phyloP scores from a whole-genome alignment of 2,888 invertebrate species.

The Caenorhabditis sp. region DNA sequence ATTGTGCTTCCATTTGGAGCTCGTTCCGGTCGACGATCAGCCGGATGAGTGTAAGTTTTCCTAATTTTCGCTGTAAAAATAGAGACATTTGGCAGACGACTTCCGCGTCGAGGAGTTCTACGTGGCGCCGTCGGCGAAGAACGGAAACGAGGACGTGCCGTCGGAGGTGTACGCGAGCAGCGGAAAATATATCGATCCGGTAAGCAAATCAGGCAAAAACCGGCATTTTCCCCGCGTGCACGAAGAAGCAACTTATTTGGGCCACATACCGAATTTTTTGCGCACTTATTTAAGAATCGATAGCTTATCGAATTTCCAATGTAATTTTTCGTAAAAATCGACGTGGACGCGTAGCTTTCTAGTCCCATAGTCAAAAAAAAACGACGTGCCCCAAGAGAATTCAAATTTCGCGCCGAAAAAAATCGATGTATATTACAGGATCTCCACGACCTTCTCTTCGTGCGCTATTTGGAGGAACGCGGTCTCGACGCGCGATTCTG shows the following conservation, averaged over 20 bases:
- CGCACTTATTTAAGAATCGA: background rate
- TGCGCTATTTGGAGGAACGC: slow-evolving; percentile 95
- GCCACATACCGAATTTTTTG: too few species aligned
- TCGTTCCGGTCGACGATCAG: slow-evolving; percentile 74
- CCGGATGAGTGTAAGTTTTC: slow-evolving; percentile 79
- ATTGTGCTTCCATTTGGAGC: slow-evolving; percentile 75
- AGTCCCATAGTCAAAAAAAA: too few species aligned
- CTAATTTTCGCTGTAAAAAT: too few species aligned
- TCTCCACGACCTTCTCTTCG: slow-evolving; percentile 82
- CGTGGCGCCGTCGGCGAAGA: slow-evolving; percentile 81
- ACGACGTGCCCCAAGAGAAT: too few species aligned
- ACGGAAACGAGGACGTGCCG: slow-evolving; percentile 88
- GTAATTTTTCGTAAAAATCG: too few species aligned
- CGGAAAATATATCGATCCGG: slow-evolving; percentile 95
- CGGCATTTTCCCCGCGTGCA: too few species aligned
- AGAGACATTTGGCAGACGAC: slow-evolving; percentile 83
- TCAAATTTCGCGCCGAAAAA: background rate
- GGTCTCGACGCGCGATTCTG: slow-evolving; percentile 94
- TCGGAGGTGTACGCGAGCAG: slow-evolving; percentile 89
- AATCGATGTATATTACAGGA: slow-evolving; percentile 53
- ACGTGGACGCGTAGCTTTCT: too few species aligned
- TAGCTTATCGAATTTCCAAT: too few species aligned
- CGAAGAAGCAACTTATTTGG: too few species aligned
- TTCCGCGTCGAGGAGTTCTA: slow-evolving; percentile 95
- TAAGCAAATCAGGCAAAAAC: slow-evolving; percentile 81